Evolutionary conservation across 2,797 vertebrate species (phyloP), one percentile per base, ranked within the genome.

Genomic region (Acrossocheilus wenchowensis): DNA sequence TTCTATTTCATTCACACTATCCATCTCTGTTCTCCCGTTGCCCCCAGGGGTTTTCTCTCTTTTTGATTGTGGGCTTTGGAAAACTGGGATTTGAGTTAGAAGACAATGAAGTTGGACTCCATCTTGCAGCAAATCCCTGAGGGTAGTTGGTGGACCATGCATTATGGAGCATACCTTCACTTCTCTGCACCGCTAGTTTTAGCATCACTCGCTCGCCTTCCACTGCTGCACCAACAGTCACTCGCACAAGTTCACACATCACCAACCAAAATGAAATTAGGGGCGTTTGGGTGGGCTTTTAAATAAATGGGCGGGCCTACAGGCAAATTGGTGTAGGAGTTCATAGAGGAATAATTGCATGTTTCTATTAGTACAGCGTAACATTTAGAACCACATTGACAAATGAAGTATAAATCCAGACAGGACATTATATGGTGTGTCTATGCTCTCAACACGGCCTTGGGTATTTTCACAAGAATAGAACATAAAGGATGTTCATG

Each of bases 21-120:
- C 54, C 50, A 83, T 86, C 60, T 48, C 69, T 48, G 66, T 72
- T 80, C 36, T 45, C 54, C 81, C 5, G 23, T 43, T 60, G 73
- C 84, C 84, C 74, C 62, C 26, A 54, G 86, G 73, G 80, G 21
- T 54, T 83, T 84, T 57, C 86, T 74, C 62, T 68, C 81, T 52
- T 86, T 41, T 69, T 86, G 86, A 85, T 87, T 85, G 78, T 48
- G 64, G 69, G 90, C 85, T 90, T 83, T 87, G 45, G 78, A 88
- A 89, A 87, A 86, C 71, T 66, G 78, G 64, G 64, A 81, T 83
- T 87, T 81, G 64, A 85, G 81, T 73, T 43, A 39, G 78, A 79
- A 79, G 64, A 69, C 81, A 83, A 83, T 73, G 50, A 60, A 73
- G 69, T 74, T 43, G 43, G 60, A 87, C 82, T 81, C 78, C 78